phyloP scores from a whole-genome alignment of 2,888 invertebrate genomes.

The Didymodactylos carnosus region DNA sequence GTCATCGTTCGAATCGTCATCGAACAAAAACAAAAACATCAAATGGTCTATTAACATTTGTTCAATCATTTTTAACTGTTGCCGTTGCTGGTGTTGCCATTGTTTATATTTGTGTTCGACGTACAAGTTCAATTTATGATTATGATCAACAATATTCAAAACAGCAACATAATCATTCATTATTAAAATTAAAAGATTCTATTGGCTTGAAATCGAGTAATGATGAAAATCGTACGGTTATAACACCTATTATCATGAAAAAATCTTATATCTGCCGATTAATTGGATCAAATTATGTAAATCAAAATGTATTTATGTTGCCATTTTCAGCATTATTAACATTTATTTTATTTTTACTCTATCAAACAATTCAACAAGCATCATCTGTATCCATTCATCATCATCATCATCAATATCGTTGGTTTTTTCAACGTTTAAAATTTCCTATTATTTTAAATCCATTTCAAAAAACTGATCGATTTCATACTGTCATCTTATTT shows the following conservation, averaged over 20 bases:
- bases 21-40: not conserved
- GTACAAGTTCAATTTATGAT: not conserved
- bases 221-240: too few relatives aligned
- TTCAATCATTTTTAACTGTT: not conserved
- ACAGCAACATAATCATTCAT: not conserved
- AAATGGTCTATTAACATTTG: not conserved
- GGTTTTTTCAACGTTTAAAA: not conserved
- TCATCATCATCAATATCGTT: not conserved
- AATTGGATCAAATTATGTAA: not conserved
- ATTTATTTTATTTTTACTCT: not conserved
- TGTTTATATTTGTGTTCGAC: not conserved
- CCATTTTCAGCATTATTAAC: not conserved
- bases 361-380: not conserved
- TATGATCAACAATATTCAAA: not conserved
- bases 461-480: not conserved
- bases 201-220: too few relatives aligned
- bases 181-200: too few relatives aligned
- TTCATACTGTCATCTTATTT: not conserved
- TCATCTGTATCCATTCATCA: too few relatives aligned
- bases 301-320: not conserved
- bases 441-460: not conserved
- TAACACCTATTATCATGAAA: too few relatives aligned
- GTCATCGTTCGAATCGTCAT: not conserved
- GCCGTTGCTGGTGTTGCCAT: not conserved
- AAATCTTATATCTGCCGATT: not conserved